Base-by-base conservation (phyloP, 2,888 invertebrate genomes). In the Acleris holmiana region DNA sequence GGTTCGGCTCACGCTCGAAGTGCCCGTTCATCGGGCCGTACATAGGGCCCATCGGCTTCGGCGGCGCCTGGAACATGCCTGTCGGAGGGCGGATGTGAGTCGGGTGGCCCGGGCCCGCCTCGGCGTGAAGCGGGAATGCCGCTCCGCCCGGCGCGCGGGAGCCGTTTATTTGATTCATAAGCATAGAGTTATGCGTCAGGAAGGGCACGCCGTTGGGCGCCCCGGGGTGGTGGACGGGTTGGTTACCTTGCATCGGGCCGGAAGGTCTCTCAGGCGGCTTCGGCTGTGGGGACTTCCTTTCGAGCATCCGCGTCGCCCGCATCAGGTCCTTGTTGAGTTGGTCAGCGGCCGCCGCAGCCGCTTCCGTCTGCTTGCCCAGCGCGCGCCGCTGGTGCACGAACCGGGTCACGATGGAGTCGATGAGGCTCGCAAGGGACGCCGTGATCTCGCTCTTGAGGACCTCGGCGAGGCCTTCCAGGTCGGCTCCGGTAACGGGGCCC, bases 361-460 rank as follows among this genome's bases (percentile, higher is more conserved):
- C 96, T 75, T 97, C 96, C 58, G 95, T 94, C 80, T 97, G 96
- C 81, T 97, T 97, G 68, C 95, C 95, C 73, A 95, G 90, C 72
- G 95, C 94, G 71, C 96, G 94, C 69, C 96, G 94, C 85, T 97
- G 97, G 73, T 97, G 97, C 68, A 97, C 95, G 80, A 97, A 98
- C 74, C 97, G 94, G 29, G 96, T 95, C 68, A 98, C 95, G 67
- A 98, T 96, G 19, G 97, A 96, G 85, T 99, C 98, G 73, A 99
- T 96, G 50, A 98, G 93, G 72, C 95, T 96, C 18, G 96, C 95
- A 50, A 99, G 88, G 1, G 97, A 97, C 44, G 96, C 94, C 23
- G 96, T 96, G 71, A 99, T 96, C 92, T 99, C 98, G 58, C 95
- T 95, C 90, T 99, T 99, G 5, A 99, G 93, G 61, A 96, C 95